Percentiles rank a stretch among this genome's conserved stretches.
Conservation (phyloP, 1,140 invertebrate species). For the Homarus americanus region DNA sequence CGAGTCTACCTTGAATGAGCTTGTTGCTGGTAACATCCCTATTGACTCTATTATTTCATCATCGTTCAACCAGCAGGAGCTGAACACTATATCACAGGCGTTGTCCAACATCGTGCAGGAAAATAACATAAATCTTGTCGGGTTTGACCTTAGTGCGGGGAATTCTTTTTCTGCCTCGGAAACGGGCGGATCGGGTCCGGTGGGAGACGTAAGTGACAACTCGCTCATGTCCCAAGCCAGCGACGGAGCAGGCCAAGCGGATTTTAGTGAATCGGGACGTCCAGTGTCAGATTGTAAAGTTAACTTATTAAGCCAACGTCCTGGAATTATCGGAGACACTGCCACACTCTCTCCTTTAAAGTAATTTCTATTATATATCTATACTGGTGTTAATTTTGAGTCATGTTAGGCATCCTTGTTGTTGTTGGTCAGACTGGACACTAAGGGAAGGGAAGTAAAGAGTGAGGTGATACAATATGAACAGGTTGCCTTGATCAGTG, state of each 20-base stretch:
- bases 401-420: neutral
- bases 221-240: constrained; percentile 67
- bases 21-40: constrained; percentile 67
- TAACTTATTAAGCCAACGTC: constrained; percentile 52
- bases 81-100: constrained; percentile 77
- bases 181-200: constrained; percentile 44
- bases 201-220: constrained; percentile 63
- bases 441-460: neutral
- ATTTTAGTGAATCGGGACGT: constrained; percentile 52
- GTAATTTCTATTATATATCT: no score
- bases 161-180: constrained; percentile 52
- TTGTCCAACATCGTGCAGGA: constrained; percentile 75
- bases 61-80: constrained; percentile 76
- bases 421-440: neutral
- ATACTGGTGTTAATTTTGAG: neutral
- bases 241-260: constrained; percentile 47
- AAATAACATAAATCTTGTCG: constrained; percentile 58
- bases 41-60: constrained; percentile 75
- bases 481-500: constrained; percentile 29
- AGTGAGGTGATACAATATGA: neutral
- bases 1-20: constrained; percentile 60
- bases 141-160: constrained; percentile 46
- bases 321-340: constrained; percentile 50
- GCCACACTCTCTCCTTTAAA: constrained; percentile 62
- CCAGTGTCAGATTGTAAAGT: constrained; percentile 53